Percentiles rank a stretch among this genome's conserved stretches.
Conservation (phyloP, 1,140 invertebrate species). For the Drosophila watanabei region DNA sequence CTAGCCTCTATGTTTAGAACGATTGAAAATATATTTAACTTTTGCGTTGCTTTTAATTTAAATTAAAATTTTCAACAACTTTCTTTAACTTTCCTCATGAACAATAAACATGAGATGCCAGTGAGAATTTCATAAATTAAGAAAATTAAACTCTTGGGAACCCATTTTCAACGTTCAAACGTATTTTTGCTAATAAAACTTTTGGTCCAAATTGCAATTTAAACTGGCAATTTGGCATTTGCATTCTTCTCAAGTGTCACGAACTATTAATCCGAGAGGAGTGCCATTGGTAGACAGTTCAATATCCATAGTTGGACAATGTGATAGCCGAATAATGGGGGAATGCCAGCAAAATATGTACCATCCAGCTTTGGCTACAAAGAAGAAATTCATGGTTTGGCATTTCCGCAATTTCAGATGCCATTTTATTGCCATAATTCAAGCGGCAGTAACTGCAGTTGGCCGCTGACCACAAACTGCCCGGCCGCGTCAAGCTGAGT, state of each 20-base stretch:
- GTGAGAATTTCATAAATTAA: neutral
- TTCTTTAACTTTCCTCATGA: neutral
- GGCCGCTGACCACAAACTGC: constrained; percentile 39
- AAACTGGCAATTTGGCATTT: constrained; percentile 1
- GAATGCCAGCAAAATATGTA: constrained; percentile 24
- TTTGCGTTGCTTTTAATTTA: neutral
- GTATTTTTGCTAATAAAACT: constrained; percentile 1
- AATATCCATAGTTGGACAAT: constrained; percentile 27
- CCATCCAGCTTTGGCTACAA: constrained; percentile 18
- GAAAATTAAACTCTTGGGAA: neutral
- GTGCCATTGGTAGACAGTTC: constrained; percentile 14
- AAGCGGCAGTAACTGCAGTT: constrained; percentile 33
- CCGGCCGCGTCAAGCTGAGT: constrained; percentile 45
- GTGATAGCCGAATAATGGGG: constrained; percentile 23
- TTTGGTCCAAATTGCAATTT: constrained; percentile 3
- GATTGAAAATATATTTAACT: neutral
- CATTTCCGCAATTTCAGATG: constrained; percentile 55
- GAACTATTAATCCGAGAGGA: constrained; percentile 11
- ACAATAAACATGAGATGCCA: neutral
- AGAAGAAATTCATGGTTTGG: constrained; percentile 41
- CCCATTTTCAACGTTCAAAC: neutral
- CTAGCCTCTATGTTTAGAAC: neutral
- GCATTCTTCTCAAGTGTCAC: constrained; percentile 10
- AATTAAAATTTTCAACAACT: neutral
- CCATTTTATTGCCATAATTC: constrained; percentile 59